phyloP scores from a whole-genome alignment of 2,797 vertebrate species.

The Periophthalmus magnuspinnatus region DNA sequence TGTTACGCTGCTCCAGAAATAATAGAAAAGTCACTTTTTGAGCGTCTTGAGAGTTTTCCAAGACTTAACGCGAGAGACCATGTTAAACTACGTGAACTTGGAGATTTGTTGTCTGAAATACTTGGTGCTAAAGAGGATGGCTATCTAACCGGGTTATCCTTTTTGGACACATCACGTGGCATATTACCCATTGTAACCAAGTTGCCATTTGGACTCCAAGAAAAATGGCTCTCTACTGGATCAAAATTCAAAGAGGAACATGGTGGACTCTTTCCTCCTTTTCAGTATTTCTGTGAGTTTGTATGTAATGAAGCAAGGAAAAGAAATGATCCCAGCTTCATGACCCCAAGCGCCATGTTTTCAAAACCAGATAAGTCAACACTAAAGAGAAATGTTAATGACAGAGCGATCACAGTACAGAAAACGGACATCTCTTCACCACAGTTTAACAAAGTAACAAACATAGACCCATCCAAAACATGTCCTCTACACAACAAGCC shows the following conservation, averaged over 20 bases:
- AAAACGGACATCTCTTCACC: background rate
- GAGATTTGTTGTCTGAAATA: slow-evolving; percentile 32
- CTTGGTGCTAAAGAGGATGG: slow-evolving; percentile 27
- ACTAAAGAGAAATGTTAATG: background rate
- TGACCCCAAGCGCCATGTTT: background rate
- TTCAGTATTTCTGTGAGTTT: slow-evolving; percentile 28
- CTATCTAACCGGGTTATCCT: slow-evolving; percentile 13
- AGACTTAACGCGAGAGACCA: slow-evolving; percentile 19
- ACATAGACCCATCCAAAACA: background rate
- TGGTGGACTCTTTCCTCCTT: slow-evolving; percentile 18
- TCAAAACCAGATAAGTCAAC: background rate
- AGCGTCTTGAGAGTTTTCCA: slow-evolving; percentile 21
- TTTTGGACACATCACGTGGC: slow-evolving; percentile 25
- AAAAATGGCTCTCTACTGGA: slow-evolving; percentile 27
- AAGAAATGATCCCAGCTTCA: background rate
- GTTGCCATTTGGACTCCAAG: slow-evolving; percentile 29
- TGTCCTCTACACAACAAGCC: slow-evolving; percentile 30
- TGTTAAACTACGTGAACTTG: slow-evolving; percentile 21
- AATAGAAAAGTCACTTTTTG: slow-evolving; percentile 23
- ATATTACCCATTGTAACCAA: slow-evolving; percentile 24
- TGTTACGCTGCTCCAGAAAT: slow-evolving; percentile 31
- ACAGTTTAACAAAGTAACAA: background rate
- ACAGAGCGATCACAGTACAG: background rate
- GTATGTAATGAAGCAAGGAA: background rate
- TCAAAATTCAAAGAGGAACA: slow-evolving; percentile 28